These are phyloP conservation scores for Regulus satrapa DNA, from an alignment of 2,113 vertebrate species.

Conservation along the genomic window DNA sequence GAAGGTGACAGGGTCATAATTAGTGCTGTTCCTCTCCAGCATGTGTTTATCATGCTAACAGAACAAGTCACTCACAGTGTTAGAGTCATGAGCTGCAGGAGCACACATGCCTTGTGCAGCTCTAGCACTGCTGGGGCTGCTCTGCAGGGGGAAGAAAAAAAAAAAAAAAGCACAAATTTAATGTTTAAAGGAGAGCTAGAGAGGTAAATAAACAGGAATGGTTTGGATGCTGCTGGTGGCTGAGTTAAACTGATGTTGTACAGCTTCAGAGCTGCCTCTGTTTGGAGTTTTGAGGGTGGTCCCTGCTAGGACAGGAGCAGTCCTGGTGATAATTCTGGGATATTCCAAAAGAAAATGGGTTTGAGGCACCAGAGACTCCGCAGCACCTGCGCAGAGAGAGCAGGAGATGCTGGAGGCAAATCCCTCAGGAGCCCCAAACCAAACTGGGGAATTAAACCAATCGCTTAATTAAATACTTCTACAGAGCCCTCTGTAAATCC, in stretches of 20 bases:
- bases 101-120: constrained; percentile 1
- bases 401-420: neutral
- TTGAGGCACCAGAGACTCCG: neutral
- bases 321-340: neutral
- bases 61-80: constrained; percentile 58
- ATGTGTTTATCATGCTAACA: constrained; percentile 47
- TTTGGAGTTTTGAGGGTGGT: neutral
- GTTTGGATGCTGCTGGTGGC: neutral
- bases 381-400: neutral
- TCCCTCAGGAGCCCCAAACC: neutral
- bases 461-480: neutral
- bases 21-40: constrained; percentile 67
- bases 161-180: neutral
- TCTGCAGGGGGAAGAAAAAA: neutral
- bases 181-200: neutral
- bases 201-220: neutral
- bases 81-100: constrained; percentile 42
- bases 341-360: neutral
- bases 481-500: neutral
- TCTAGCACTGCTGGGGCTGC: neutral
- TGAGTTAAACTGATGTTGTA: neutral
- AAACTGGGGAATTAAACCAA: neutral
- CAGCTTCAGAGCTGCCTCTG: fast-evolving
- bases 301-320: neutral
- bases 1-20: constrained; percentile 76